Percentiles rank a stretch among this genome's conserved stretches.
Conservation (phyloP, 1,140 invertebrate species). For the Ptiloglossa arizonensis region DNA sequence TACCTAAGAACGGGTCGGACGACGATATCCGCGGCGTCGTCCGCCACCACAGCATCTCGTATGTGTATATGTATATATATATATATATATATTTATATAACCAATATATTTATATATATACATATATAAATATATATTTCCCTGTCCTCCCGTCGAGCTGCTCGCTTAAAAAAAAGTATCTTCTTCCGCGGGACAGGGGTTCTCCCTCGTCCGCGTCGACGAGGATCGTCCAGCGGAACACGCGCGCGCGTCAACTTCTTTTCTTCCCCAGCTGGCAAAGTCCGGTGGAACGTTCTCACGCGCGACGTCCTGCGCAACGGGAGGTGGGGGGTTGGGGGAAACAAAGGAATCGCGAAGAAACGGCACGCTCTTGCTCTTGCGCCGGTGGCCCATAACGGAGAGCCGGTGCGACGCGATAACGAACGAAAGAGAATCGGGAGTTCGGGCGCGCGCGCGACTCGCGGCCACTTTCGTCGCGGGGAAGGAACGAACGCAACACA, state of each 20-base stretch:
- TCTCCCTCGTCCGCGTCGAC: slow-evolving; percentile 11
- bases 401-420: neutral
- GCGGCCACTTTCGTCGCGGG: neutral
- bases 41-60: slow-evolving; percentile 73
- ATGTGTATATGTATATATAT: slow-evolving; percentile 28
- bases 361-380: neutral
- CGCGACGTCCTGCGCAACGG: slow-evolving; percentile 19
- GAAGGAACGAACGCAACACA: neutral
- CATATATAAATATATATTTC: slow-evolving; percentile 9
- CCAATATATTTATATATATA: neutral
- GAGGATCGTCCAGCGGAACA: slow-evolving; percentile 17
- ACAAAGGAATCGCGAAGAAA: slow-evolving; percentile 43
- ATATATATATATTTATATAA: neutral
- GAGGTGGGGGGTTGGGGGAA: slow-evolving; percentile 34
- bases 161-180: neutral
- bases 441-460: neutral
- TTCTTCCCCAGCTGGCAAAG: slow-evolving; percentile 1
- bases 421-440: neutral
- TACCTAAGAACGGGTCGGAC: slow-evolving; percentile 67
- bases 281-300: slow-evolving; percentile 42
- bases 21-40: slow-evolving; percentile 40
- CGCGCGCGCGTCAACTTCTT: slow-evolving; percentile 19
- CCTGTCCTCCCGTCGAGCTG: slow-evolving; percentile 3
- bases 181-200: neutral
- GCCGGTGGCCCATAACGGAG: slow-evolving; percentile 17